These are phyloP conservation scores for Trachelipus rathkii DNA, from an alignment of 1,140 invertebrate species.

Conservation along the genomic window DNA sequence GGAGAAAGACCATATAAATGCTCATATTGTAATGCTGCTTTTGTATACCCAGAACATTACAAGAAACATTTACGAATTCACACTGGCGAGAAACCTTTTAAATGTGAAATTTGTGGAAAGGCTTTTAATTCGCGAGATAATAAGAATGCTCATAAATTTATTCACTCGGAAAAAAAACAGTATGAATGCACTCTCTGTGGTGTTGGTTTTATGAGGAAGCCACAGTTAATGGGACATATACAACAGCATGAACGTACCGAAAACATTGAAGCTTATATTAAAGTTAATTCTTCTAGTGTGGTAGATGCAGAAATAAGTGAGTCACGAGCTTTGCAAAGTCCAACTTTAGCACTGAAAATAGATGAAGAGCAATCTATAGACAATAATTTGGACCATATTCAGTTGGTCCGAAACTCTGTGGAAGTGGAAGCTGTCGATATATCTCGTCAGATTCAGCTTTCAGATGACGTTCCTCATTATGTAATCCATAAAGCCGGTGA, in stretches of 20 bases:
- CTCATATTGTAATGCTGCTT: slow-evolving; percentile 65
- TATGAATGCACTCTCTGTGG: slow-evolving; percentile 77
- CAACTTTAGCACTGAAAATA: slow-evolving; percentile 27
- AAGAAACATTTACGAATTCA: slow-evolving; percentile 77
- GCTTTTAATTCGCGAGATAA: slow-evolving; percentile 77
- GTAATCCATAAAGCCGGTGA: slow-evolving; percentile 39
- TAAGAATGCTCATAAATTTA: slow-evolving; percentile 74
- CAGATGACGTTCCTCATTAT: slow-evolving; percentile 43
- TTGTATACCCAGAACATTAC: slow-evolving; percentile 77
- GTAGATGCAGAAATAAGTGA: slow-evolving; percentile 25
- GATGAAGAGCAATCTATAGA: slow-evolving; percentile 39
- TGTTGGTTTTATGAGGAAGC: slow-evolving; percentile 76
- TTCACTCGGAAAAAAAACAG: slow-evolving; percentile 79
- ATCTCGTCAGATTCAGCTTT: slow-evolving; percentile 42
- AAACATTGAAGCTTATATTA: slow-evolving; percentile 35
- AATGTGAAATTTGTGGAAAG: slow-evolving; percentile 81
- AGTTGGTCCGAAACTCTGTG: slow-evolving; percentile 35
- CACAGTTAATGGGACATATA: slow-evolving; percentile 73
- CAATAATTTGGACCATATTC: slow-evolving; percentile 31
- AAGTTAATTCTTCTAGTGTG: slow-evolving; percentile 42
- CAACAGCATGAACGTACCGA: slow-evolving; percentile 49
- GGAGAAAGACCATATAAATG: slow-evolving; percentile 73
- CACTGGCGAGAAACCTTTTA: slow-evolving; percentile 70
- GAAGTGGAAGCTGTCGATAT: slow-evolving; percentile 39
- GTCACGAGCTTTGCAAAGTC: slow-evolving; percentile 23